Base-by-base conservation (phyloP, 2,888 invertebrate species). In the Heliconius hortense region DNA sequence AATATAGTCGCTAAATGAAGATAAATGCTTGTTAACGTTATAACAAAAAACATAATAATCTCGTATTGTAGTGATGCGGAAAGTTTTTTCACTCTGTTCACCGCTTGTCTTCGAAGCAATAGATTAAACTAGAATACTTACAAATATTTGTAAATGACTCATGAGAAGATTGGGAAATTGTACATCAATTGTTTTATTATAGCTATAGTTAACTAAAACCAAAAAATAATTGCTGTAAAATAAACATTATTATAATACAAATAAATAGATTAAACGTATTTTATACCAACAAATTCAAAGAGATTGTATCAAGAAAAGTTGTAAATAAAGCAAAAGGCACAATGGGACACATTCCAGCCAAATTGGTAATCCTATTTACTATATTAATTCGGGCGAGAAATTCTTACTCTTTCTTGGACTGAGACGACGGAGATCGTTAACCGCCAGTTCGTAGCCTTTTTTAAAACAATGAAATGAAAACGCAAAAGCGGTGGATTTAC, bases 391-490 rank as follows among this genome's bases (percentile, higher is more conserved):
- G 60, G 70, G 43, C 67, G 75, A 69, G 60, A 74, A 74, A 76
- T 78, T 78, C 72, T 67, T 73, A 31, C 60, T 75, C 73, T 62
- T 77, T 56, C 43, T 72, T 59, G 64, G 72, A 35, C 72, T 53
- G 69, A 75, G 66, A 66, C 71, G 66, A 53, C 28, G 66, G 68
- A 66, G 70, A 74, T 77, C 77, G 76, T 77, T 77, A 71, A 74
- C 72, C 74, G 70, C 74, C 72, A 74, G 59, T 74, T 77, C 70
- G 66, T 73, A 76, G 66, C 67, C 59, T 75, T 73, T 64, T 75
- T 78, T 77, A 77, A 77, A 79, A 77, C 77, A 76, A 79, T 79
- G 73, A 79, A 79, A 77, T 74, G 71, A 77, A 77, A 79, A 74
- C 74, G 76, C 73, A 70, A 73, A 76, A 78, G 77, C 76, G 56